Conservation (phyloP, 2,888 invertebrate species). For the Axea sp. region DNA sequence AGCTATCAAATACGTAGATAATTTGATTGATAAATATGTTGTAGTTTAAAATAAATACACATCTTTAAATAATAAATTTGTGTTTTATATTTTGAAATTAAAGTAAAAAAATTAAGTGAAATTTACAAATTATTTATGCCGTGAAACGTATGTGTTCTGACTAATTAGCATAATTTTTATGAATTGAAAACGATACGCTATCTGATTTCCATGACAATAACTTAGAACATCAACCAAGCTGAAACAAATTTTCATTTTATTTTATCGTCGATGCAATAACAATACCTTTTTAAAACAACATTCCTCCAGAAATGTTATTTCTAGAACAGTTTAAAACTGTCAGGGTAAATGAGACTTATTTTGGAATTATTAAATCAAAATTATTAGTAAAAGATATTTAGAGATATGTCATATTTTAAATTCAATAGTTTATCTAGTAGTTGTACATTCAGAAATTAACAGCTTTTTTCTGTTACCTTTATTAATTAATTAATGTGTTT, state of each 20-base stretch:
- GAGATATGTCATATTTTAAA: too few species aligned
- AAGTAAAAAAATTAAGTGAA: neutral
- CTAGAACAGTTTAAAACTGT: neutral
- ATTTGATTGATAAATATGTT: too few species aligned
- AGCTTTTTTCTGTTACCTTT: too few species aligned
- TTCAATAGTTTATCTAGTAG: neutral
- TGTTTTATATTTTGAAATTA: neutral
- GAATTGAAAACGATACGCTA: conserved; percentile 40
- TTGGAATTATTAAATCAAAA: neutral
- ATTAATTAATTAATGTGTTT: too few species aligned
- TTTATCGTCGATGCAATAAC: conserved; percentile 16
- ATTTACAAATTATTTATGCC: conserved; percentile 4
- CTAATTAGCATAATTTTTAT: conserved; percentile 45
- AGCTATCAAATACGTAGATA: too few species aligned
- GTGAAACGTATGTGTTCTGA: conserved; percentile 4
- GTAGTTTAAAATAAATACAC: too few species aligned
- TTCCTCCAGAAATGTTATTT: conserved; percentile 1
- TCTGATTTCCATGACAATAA: conserved; percentile 50
- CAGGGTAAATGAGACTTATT: conserved; percentile 17
- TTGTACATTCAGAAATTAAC: too few species aligned
- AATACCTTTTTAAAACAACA: conserved; percentile 1
- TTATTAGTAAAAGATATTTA: too few species aligned
- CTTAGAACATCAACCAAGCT: conserved; percentile 14
- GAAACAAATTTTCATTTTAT: conserved; percentile 36
- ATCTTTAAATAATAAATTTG: too few species aligned